phyloP scores from a whole-genome alignment of 2,113 vertebrate genomes.

The Centropristis striata region DNA sequence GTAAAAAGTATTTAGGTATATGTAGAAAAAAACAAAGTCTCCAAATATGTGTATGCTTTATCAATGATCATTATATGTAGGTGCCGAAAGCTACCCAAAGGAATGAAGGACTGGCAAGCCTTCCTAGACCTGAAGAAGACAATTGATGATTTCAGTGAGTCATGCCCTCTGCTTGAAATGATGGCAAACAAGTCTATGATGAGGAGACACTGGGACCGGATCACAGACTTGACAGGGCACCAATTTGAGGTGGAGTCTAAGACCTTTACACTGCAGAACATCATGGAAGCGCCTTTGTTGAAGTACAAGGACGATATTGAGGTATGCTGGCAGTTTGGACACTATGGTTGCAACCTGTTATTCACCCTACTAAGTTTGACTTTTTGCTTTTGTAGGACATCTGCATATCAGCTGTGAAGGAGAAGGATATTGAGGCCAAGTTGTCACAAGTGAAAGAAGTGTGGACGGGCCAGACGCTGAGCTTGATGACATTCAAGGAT shows the following conservation, averaged over 20 bases:
- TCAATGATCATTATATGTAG: not conserved
- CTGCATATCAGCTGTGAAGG: conserved; percentile 66
- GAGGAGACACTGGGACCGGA: conserved; percentile 59
- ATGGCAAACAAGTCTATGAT: conserved; percentile 69
- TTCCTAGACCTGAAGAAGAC: conserved; percentile 88
- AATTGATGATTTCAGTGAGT: conserved; percentile 85
- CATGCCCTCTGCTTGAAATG: conserved; percentile 67
- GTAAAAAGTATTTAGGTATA: not conserved
- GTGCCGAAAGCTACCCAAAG: conserved; percentile 64
- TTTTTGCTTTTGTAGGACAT: conserved; percentile 57
- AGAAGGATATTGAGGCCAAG: conserved; percentile 68
- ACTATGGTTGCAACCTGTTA: not conserved
- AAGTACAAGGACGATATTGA: conserved; percentile 62
- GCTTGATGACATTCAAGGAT: conserved; percentile 50
- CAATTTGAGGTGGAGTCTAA: conserved; percentile 56
- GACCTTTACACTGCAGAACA: conserved; percentile 44
- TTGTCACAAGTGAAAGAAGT: conserved; percentile 55
- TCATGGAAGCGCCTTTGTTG: conserved; percentile 61
- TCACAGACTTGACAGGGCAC: conserved; percentile 62
- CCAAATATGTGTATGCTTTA: too few relatives aligned
- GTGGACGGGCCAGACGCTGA: conserved; percentile 50
- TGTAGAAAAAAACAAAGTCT: not conserved
- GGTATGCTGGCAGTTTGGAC: conserved; percentile 37
- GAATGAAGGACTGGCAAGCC: conserved; percentile 71
- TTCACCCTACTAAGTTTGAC: not conserved